Base-by-base conservation (phyloP, 1,140 invertebrate species). In the Cydia splendana region DNA sequence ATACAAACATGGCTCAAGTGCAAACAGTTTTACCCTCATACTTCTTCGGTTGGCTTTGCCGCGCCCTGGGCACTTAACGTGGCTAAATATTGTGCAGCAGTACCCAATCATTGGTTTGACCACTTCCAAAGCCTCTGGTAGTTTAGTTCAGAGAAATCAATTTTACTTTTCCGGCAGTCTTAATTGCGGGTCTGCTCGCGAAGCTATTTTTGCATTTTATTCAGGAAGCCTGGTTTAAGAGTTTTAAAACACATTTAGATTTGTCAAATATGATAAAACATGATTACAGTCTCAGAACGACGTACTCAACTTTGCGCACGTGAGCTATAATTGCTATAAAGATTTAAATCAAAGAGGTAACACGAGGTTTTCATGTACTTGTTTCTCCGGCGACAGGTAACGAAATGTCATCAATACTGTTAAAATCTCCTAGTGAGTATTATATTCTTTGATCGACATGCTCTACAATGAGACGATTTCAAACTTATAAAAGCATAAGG, bases 1-100 rank as follows among this genome's bases (percentile, higher is more conserved):
- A 71, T 18, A 45, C 67, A 71, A 71, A 71, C 34, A 71, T 38
- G 34, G 67, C 67, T 71, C 15, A 3, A 71, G 24, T 38, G 34
- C 34, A 71, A 71, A 71, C 67, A 71, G 67, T 71, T 42, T 42
- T 69, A 71, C 38, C 67, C 6, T 38, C 65, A 20, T 71, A 71
- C 34, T 18, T 71, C 67, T 69, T 71, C 67, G 67, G 67, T 71
- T 38, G 67, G 67, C 6, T 71, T 45, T 38, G 67, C 67, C 67
- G 34, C 67, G 30, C 67, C 67, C 67, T 71, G 34, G 15, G 38
- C 24, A 71, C 67, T 71, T 71, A 42, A 9, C 67, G 15, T 62
- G 57, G 18, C 20, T 71, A 71, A 71, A 71, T 69, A 38, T 69
- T 69, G 28, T 13, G 3, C 6, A 30, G 30, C 28, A 42, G n/a